Percentiles rank a stretch among this genome's conserved stretches.
phyloP scores from a whole-genome alignment of 92 coral and sea anemone species.

The Epizoanthus stellaris region DNA sequence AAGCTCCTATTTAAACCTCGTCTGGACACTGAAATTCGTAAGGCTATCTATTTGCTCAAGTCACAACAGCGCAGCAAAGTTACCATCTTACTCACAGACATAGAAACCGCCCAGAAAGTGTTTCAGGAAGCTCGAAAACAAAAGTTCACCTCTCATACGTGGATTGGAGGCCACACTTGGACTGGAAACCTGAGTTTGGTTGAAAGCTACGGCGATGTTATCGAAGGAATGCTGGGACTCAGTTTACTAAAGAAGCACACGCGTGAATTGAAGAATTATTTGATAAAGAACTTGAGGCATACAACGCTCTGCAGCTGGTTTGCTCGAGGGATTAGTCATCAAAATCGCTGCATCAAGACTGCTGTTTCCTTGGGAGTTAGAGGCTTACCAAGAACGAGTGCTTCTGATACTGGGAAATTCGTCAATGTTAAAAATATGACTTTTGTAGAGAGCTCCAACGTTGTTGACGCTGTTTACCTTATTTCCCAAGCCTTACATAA shows the following conservation, averaged over 20 bases:
- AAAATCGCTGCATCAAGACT: not conserved
- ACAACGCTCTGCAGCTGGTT: slow-evolving; percentile 16
- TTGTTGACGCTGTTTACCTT: slow-evolving; percentile 16
- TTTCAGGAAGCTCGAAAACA: slow-evolving; percentile 73
- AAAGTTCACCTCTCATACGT: slow-evolving; percentile 70
- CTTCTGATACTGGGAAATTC: not conserved
- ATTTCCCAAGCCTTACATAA: slow-evolving; percentile 10
- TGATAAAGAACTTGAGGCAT: not conserved
- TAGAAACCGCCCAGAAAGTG: slow-evolving; percentile 50
- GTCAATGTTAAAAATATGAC: not conserved
- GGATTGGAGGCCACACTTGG: slow-evolving; percentile 78
- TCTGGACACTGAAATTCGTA: slow-evolving; percentile 18
- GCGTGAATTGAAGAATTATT: slow-evolving; percentile 27
- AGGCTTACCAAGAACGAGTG: not conserved
- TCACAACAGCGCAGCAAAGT: slow-evolving; percentile 52
- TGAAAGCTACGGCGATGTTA: slow-evolving; percentile 50
- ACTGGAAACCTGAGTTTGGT: slow-evolving; percentile 22
- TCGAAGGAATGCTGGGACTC: slow-evolving; percentile 76
- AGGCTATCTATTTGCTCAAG: slow-evolving; percentile 41
- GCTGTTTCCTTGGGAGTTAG: not conserved
- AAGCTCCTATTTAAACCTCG: slow-evolving; percentile 39
- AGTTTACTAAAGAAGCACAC: slow-evolving; percentile 38
- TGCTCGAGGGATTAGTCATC: not conserved
- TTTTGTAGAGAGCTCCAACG: slow-evolving; percentile 19
- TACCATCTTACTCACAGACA: slow-evolving; percentile 63